phyloP scores from a whole-genome alignment of 2,797 vertebrate genomes.

The Eremophila alpestris region DNA sequence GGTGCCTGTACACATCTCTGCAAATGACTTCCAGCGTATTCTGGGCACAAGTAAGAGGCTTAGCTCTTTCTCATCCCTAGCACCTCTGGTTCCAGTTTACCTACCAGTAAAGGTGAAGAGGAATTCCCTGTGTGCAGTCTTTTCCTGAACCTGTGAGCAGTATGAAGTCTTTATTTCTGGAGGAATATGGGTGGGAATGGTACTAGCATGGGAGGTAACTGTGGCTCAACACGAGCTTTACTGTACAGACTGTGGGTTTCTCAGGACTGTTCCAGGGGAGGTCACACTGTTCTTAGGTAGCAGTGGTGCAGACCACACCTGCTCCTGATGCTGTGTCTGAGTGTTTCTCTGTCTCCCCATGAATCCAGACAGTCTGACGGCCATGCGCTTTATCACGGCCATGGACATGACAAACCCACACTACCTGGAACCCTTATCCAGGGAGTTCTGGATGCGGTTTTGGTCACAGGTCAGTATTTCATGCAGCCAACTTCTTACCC shows the following conservation, averaged over 20 bases:
- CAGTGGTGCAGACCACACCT: background rate
- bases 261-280: background rate
- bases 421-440: slow-evolving; percentile 84
- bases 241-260: background rate
- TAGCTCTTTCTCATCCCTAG: background rate
- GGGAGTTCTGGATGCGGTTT: slow-evolving; percentile 89
- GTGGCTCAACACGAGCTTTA: background rate
- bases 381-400: slow-evolving; percentile 90
- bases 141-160: background rate
- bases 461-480: slow-evolving; percentile 81
- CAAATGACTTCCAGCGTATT: slow-evolving; percentile 56
- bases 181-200: background rate
- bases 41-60: slow-evolving; percentile 80
- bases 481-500: background rate
- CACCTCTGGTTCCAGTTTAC: background rate
- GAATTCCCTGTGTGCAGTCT: background rate
- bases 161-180: background rate
- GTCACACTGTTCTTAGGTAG: background rate
- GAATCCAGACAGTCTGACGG: slow-evolving; percentile 78
- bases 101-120: background rate
- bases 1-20: slow-evolving; percentile 76
- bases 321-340: background rate
- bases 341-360: background rate
- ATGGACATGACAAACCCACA: slow-evolving; percentile 68
- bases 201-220: background rate